Conservation (phyloP, 2,797 vertebrate genomes). For the Carcharodon carcharias region DNA sequence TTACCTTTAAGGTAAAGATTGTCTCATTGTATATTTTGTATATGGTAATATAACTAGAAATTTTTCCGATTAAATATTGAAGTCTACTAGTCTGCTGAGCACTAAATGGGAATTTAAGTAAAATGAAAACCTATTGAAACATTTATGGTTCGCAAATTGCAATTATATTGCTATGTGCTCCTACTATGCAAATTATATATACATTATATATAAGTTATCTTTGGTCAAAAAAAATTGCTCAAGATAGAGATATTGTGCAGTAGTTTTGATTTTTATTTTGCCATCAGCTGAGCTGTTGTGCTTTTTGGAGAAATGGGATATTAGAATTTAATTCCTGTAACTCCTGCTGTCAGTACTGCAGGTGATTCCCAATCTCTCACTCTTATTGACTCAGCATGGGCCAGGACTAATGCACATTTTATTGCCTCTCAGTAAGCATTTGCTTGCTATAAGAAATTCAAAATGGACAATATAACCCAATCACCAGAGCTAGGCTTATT, state of each 20-base stretch:
- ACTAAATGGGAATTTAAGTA: neutral
- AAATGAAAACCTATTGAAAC: slow-evolving; percentile 5
- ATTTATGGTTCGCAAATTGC: neutral
- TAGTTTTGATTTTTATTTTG: neutral
- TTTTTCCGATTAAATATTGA: neutral
- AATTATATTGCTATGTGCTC: neutral
- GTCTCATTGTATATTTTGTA: neutral
- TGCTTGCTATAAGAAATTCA: slow-evolving; percentile 18
- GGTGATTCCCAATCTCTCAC: neutral
- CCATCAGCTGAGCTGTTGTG: neutral
- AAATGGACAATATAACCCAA: slow-evolving; percentile 15
- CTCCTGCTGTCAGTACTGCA: neutral
- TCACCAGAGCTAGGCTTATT: neutral
- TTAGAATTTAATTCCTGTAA: neutral
- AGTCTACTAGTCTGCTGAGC: neutral
- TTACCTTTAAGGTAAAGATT: neutral
- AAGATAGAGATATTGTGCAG: neutral
- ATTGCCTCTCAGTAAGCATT: slow-evolving; percentile 28
- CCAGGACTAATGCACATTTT: slow-evolving; percentile 26
- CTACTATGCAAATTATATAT: neutral
- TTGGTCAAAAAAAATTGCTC: neutral
- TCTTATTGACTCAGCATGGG: slow-evolving; percentile 33
- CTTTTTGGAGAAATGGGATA: neutral
- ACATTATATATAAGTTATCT: neutral
- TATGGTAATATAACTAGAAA: neutral